Base-by-base conservation (phyloP, 1,140 invertebrate species). In the Agrilus planipennis region DNA sequence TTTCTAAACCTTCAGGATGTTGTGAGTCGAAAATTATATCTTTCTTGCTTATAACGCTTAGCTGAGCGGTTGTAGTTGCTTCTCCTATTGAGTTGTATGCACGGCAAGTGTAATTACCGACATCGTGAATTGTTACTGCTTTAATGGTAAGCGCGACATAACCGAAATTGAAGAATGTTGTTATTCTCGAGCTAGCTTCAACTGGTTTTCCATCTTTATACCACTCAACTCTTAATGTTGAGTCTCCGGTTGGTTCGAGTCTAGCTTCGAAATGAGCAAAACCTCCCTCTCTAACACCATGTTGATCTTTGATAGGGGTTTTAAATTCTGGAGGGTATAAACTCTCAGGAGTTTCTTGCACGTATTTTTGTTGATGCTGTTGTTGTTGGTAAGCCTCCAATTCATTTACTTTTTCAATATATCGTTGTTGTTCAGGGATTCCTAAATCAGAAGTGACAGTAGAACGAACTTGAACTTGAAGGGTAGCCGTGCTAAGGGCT, bases 101-200 rank as follows among this genome's bases (percentile, higher is more conserved):
- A 38, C 79, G 70, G 60, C 90, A 94, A 14, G 86, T 90, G 54
- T 95, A 96, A 44, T 79, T 76, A 18, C 95, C 95, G 35, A 84
- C 79, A 68, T 99, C 94, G 44, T 88, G 79, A 19, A 84, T 71
- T 10, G 85, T 86, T 7, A 95, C 82, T 46, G 88, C 85, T 58
- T 95, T 92, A 41, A 99, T 90, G 11, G 92, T 95, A 32, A 99
- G 62, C 0, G 93, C 93, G 44, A 96, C 89, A 56, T 94, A 94
- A 31, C 92, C 92, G 61, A 95, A 95, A 58, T 95, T 94, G 61
- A 91, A 92, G 71, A 93, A 93, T 21, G 84, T 86, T 42, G 89
- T 93, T 36, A 89, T 93, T 61, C 91, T 76, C 22, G 88, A 91
- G 68, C 87, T 91, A 22, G 88, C 88, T 75, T 91, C 85, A 42